These are phyloP conservation scores for Otocyon megalotis DNA, from an alignment of 2,113 vertebrate genomes.

Conservation along the genomic window DNA sequence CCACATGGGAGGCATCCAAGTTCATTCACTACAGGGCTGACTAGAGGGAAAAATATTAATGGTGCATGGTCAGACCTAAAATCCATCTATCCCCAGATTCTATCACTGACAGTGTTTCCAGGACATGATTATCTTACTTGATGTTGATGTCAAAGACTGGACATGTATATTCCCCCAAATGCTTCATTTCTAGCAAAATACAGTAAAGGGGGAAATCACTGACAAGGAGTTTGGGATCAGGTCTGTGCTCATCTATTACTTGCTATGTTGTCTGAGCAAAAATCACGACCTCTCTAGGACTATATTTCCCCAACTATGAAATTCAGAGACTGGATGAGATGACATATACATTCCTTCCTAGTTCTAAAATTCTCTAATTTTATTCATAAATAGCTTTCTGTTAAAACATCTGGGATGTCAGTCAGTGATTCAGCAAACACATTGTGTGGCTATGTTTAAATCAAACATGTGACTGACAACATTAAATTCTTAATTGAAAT, in stretches of 20 bases:
- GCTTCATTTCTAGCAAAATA: background rate
- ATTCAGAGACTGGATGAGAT: background rate
- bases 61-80: background rate
- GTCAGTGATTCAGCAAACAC: background rate
- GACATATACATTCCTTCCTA: background rate
- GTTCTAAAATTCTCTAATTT: constrained; percentile 43
- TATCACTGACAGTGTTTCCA: background rate
- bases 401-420: background rate
- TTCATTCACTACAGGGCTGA: background rate
- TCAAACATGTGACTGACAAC: background rate
- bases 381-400: constrained; percentile 23
- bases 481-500: background rate
- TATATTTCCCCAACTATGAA: background rate
- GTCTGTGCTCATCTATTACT: background rate
- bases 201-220: background rate
- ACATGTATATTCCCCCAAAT: background rate
- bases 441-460: background rate
- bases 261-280: background rate
- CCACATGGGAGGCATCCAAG: background rate
- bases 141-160: background rate
- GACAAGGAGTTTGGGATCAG: background rate
- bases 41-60: background rate
- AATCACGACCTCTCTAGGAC: background rate
- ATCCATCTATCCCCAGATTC: background rate
- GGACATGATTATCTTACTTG: background rate